Evolutionary conservation across 2,113 vertebrate genomes (phyloP), one percentile per base, ranked within the genome.

Genomic region (Muscicapa adusta): DNA sequence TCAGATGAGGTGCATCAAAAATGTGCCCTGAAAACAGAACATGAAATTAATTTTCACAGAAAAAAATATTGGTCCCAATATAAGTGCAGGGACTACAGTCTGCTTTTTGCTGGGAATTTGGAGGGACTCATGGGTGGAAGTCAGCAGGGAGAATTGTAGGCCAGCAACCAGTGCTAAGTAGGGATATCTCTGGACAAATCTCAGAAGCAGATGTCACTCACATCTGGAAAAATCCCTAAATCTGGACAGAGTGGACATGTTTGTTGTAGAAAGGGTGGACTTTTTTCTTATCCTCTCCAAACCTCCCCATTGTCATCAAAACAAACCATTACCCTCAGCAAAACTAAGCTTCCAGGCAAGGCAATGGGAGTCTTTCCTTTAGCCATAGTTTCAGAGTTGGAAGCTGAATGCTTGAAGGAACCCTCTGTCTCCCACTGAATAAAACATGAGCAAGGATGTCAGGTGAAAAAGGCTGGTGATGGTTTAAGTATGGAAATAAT

Each of bases 191-290:
- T 13, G 6, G 10, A 13, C 29, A 75, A n/a, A 25, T 36, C 36
- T 71, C 24, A 26, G 66, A 22, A 71, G n/a, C 19, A 67, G 34
- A 28, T 11, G 26, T 56, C 6, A 5, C 14, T 86, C 2, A 0
- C 28, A 7, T 43, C 45, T 60, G 40, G 10, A 67, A 51, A 85
- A 80, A 57, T 53, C 38, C 4, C 25, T 13, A 7, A 20, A 23
- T 36, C 51, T 1, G 11, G 47, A 19, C 24, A 33, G 15, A 31
- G 28, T 17, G 23, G 43, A 20, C 0, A 0, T 8, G 5, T 48
- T 65, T 33, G 10, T 57, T 51, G 28, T 3, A 43, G 17, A 62
- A 50, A 48, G 12, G 68, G 4, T 66, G 63, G 31, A 16, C 5
- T 23, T 1, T 19, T 68, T 48, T 24, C 26, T 58, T 18, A 31